phyloP scores from a whole-genome alignment of 2,888 invertebrate species.

The Drosophila heteroneura region DNA sequence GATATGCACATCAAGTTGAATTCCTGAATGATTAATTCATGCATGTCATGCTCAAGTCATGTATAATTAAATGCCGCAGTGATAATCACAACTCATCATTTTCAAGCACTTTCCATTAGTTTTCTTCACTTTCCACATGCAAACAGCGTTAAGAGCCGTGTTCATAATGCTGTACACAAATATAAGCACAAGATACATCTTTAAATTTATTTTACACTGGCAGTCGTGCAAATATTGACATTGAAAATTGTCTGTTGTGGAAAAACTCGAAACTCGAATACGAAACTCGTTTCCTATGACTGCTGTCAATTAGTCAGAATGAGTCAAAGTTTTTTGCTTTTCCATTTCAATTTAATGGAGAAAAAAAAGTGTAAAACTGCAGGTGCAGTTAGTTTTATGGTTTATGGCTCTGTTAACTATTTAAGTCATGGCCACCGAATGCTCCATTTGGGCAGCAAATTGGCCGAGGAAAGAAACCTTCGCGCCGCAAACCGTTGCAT shows the following conservation, averaged over 20 bases:
- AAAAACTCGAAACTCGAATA: constrained; percentile 14
- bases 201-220: constrained; percentile 28
- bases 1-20: constrained; percentile 1
- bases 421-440: constrained; percentile 51
- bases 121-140: constrained; percentile 51
- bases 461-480: constrained; percentile 43
- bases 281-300: constrained; percentile 46
- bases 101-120: constrained; percentile 51
- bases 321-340: constrained; percentile 56
- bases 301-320: constrained; percentile 43
- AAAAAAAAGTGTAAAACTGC: constrained; percentile 40
- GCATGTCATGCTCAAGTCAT: constrained; percentile 50
- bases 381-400: constrained; percentile 52
- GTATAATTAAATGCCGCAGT: constrained; percentile 36
- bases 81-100: constrained; percentile 42
- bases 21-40: constrained; percentile 47
- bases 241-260: constrained; percentile 58
- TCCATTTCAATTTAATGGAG: constrained; percentile 30
- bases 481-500: constrained; percentile 25
- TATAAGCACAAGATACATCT: constrained; percentile 32
- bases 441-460: constrained; percentile 54
- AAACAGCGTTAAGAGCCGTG: neutral
- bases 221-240: constrained; percentile 74
- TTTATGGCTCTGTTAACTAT: constrained; percentile 22
- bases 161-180: constrained; percentile 8